Evolutionary conservation across 1,140 invertebrate species (phyloP), one percentile per base, ranked within the genome.

Genomic region (Solenopsis fugax): DNA sequence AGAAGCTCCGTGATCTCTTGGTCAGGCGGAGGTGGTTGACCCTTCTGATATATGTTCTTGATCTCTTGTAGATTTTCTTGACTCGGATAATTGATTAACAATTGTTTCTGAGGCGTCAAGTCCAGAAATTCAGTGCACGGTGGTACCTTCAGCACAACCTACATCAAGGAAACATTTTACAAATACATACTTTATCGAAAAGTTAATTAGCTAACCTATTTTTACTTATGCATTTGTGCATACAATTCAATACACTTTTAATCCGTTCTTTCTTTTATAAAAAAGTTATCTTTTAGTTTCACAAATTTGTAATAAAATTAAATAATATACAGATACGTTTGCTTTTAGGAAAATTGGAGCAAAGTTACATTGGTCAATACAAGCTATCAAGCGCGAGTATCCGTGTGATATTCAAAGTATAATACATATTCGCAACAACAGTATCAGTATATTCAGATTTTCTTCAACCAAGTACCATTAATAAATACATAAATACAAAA

Each of bases 1-100:
- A 95, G 88, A 9, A 95, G 86, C 41, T 95, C 94, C 16, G 92
- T 94, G 13, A 95, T 95, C 69, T 95, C 95, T 13, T 91, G 92
- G 85, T 95, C 95, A 0, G 92, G 90, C 4, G 93, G 93, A 7
- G 92, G 89, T 6, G 93, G 93, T 29, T 94, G 93, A n/a, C 50
- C 84, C 60, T 92, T 93, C 21, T 92, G 93, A 50, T 94, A 93
- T 1, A 91, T 78, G 4, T 93, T 94, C 62, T 94, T 95, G 7
- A 94, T 94, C 60, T 94, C 94, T 64, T 95, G 94, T 6, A 95
- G 76, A 88, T 95, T 95, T 64, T 95, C 94, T 72, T 95, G 94
- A 76, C 93, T 95, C 56, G 95, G 95, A 91, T 95, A 95, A 89
- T 95, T 95, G 37, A 95, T 95, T n/a, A 95, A 73, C 64, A 95